Conservation (phyloP, 64 coral and sea anemone species). For the Montipora cactus region DNA sequence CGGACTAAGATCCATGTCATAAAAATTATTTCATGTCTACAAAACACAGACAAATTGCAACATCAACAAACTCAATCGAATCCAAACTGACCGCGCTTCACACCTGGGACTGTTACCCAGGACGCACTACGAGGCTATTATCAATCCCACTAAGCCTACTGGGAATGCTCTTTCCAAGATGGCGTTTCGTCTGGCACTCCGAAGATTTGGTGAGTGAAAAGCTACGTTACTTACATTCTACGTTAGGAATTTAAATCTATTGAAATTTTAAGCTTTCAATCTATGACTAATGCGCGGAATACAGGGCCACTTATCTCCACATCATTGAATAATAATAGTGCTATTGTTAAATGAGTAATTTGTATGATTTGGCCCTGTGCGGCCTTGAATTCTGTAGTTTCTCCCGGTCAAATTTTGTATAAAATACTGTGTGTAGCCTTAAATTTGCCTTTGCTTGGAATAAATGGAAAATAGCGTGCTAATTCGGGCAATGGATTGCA, state of each 20-base stretch:
- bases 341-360: too few species aligned
- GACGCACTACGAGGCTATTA: slow-evolving; percentile 10
- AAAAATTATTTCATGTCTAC: neutral
- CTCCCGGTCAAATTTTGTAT: too few species aligned
- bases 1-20: slow-evolving; percentile 78
- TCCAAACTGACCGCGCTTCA: slow-evolving; percentile 68
- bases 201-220: slow-evolving; percentile 80
- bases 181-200: slow-evolving; percentile 96
- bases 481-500: too few species aligned
- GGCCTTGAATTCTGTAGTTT: too few species aligned
- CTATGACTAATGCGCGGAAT: too few species aligned
- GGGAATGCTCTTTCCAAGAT: slow-evolving; percentile 89
- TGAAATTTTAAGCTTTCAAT: neutral
- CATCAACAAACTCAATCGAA: neutral
- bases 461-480: too few species aligned
- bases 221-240: neutral
- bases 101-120: slow-evolving; percentile 31
- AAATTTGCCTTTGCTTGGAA: too few species aligned
- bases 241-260: neutral
- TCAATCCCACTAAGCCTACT: slow-evolving; percentile 36
- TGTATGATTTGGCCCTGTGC: too few species aligned
- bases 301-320: too few species aligned
- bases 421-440: too few species aligned
- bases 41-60: neutral
- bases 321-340: too few species aligned